These are phyloP conservation scores for Sebastolobus altivelis DNA, from an alignment of 2,797 vertebrate genomes.

Conservation along the genomic window DNA sequence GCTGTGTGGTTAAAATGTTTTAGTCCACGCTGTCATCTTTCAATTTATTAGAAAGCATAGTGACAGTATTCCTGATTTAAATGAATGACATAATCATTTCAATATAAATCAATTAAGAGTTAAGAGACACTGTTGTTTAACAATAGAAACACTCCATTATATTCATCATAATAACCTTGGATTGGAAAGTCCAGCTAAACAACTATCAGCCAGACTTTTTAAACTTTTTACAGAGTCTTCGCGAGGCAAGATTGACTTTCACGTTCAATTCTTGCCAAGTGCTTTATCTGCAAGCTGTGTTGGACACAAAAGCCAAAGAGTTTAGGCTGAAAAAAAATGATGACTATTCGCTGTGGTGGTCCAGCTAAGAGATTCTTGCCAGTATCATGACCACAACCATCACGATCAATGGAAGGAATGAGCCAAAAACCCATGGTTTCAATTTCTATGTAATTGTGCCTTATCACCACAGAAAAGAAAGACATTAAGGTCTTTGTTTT, in stretches of 20 bases:
- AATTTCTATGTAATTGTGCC: constrained; percentile 52
- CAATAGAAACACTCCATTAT: constrained; percentile 21
- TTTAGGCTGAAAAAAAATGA: constrained; percentile 40
- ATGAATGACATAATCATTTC: constrained; percentile 21
- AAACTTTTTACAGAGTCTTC: constrained; percentile 35
- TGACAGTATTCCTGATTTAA: background rate
- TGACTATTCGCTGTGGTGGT: constrained; percentile 46
- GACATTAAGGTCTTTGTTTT: constrained; percentile 25
- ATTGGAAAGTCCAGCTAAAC: constrained; percentile 31
- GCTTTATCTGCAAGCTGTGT: constrained; percentile 61
- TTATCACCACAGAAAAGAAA: constrained; percentile 63
- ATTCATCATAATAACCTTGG: constrained; percentile 12
- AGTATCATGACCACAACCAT: constrained; percentile 60
- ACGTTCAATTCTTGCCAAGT: constrained; percentile 51
- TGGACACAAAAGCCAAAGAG: constrained; percentile 24
- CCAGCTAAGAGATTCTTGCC: constrained; percentile 42
- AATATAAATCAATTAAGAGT: constrained; percentile 20
- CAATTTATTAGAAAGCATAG: background rate
- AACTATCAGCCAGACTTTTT: constrained; percentile 22
- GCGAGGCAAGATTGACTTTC: constrained; percentile 47
- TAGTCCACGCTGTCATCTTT: background rate
- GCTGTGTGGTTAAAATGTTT: background rate
- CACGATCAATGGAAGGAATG: constrained; percentile 63
- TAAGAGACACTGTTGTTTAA: constrained; percentile 5
- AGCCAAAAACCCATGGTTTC: constrained; percentile 53